Conservation (phyloP, 1,140 invertebrate species). For the Trichonephila clavipes region DNA sequence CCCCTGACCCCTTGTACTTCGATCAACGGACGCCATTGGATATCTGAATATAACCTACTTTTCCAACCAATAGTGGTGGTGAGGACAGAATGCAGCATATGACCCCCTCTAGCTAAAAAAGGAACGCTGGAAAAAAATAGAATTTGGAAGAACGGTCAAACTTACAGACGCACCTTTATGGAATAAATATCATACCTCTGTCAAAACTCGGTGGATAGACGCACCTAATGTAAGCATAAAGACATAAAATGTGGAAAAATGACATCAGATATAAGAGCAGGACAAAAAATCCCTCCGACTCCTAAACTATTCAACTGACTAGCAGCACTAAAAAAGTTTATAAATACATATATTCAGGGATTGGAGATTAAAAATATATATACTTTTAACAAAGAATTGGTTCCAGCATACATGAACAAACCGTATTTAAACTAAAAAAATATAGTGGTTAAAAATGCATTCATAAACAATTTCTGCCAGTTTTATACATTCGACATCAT, state of each 20-base stretch:
- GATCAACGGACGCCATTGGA: conserved; percentile 42
- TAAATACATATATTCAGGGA: too few relatives aligned
- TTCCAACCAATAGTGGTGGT: conserved; percentile 46
- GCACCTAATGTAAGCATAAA: not conserved
- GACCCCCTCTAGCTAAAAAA: conserved; percentile 5
- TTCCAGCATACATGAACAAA: too few relatives aligned
- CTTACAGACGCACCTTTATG: not conserved
- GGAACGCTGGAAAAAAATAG: not conserved
- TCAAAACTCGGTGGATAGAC: not conserved
- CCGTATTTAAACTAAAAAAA: too few relatives aligned
- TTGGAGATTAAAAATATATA: too few relatives aligned
- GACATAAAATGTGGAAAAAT: not conserved
- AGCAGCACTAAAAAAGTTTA: too few relatives aligned
- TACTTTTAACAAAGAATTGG: too few relatives aligned
- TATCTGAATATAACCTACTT: conserved; percentile 74
- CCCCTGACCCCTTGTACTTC: conserved; percentile 59
- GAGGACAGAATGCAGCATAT: conserved; percentile 49
- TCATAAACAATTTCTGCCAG: too few relatives aligned
- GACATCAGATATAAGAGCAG: not conserved
- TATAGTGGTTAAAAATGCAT: too few relatives aligned
- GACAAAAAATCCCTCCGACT: not conserved
- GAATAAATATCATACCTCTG: conserved; percentile 32
- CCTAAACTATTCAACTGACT: too few relatives aligned
- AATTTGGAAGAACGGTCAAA: conserved; percentile 30
- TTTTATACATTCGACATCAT: too few relatives aligned